Percentiles rank a stretch among this genome's conserved stretches.
phyloP scores from a whole-genome alignment of 1,140 invertebrate genomes.

The Sminthurides bifidus region DNA sequence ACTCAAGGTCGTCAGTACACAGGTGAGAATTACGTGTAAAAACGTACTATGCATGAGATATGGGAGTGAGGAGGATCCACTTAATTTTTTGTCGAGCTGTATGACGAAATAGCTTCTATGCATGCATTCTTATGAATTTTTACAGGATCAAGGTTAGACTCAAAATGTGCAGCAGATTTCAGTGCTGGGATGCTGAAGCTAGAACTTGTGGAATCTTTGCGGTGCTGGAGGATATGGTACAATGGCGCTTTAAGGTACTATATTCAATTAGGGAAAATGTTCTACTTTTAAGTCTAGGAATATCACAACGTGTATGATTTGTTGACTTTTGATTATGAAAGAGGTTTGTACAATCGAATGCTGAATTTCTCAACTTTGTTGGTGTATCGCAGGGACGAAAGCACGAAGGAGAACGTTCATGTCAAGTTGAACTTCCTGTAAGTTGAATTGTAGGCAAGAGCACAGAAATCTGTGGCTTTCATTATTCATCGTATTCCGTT shows the following conservation, averaged over 20 bases:
- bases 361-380: neutral
- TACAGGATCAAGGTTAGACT: neutral
- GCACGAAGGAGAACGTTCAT: neutral
- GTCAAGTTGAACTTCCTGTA: neutral
- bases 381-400: neutral
- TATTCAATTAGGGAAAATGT: neutral
- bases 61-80: neutral
- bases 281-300: slow-evolving; percentile 12
- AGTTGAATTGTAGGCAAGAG: slow-evolving; percentile 18
- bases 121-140: neutral
- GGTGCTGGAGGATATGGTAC: slow-evolving; percentile 45
- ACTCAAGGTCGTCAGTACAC: no score
- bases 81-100: no score
- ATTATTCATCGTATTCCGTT: neutral
- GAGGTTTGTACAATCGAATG: neutral
- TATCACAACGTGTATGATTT: no score
- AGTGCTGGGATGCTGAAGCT: slow-evolving; percentile 39
- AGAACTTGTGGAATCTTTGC: slow-evolving; percentile 42
- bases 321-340: slow-evolving; percentile 1
- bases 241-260: slow-evolving; percentile 45
- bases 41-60: neutral
- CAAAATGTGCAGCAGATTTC: slow-evolving; percentile 6
- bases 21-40: neutral
- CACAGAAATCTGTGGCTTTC: neutral
- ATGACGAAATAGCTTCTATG: no score